Evolutionary conservation across 2,113 vertebrate genomes (phyloP).

Genomic region (Ahaetulla prasina): DNA sequence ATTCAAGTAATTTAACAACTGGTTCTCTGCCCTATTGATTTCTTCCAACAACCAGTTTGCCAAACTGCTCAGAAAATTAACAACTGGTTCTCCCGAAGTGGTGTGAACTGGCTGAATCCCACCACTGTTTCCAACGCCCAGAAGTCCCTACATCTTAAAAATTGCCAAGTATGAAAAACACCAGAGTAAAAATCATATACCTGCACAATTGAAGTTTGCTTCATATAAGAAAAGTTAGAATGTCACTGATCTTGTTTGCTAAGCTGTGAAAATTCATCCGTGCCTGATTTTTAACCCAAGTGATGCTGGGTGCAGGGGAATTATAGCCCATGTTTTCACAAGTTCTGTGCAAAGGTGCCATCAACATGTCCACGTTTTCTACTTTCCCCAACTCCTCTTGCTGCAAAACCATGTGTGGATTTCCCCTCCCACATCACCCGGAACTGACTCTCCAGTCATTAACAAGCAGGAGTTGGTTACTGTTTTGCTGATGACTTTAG

Average conservation of each 20-base stretch:
- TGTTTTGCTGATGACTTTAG: neutral
- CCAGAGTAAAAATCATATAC: neutral
- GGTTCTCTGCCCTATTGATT: too few relatives aligned
- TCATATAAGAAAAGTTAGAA: neutral
- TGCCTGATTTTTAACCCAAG: neutral
- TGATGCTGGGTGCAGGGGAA: neutral
- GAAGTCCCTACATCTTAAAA: neutral
- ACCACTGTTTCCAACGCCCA: too few relatives aligned
- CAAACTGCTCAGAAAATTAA: too few relatives aligned
- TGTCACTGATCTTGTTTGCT: neutral
- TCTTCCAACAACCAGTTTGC: too few relatives aligned
- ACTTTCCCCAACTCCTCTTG: neutral
- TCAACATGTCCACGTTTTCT: neutral
- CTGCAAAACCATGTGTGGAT: neutral
- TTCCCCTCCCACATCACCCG: neutral
- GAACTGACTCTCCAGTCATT: neutral
- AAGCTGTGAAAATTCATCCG: neutral
- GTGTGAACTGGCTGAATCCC: too few relatives aligned
- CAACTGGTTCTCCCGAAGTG: too few relatives aligned
- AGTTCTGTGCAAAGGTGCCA: neutral
- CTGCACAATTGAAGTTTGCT: neutral
- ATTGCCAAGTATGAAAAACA: neutral
- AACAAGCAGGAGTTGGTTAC: neutral
- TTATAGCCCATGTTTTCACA: neutral
- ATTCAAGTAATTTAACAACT: too few relatives aligned